Base-by-base conservation (phyloP, 2,888 invertebrate species). In the Germaria angustata region DNA sequence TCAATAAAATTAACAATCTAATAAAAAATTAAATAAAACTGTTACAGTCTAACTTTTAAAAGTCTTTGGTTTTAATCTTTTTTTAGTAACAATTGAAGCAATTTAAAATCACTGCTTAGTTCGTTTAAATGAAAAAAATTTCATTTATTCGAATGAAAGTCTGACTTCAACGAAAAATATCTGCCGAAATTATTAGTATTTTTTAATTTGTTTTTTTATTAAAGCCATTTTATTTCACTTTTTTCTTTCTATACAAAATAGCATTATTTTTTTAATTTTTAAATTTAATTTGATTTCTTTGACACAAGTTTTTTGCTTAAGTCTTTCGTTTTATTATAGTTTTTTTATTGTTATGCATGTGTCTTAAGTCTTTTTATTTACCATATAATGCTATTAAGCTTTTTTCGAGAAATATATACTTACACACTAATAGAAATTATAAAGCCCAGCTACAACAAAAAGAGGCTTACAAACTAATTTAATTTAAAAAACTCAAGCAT, bases 361-460 rank as follows among this genome's bases (percentile, higher is more conserved):
- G 17, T 32, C 71, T 71, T 78, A 72, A 66, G 76, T 76, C 66
- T 76, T 76, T n/a, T n/a, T n/a, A n/a, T n/a, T n/a, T n/a, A n/a
- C n/a, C n/a, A n/a, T n/a, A n/a, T 57, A 86, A 87, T 86, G 89
- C 86, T 81, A 59, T 80, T 85, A 72, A 75, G 59, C 20, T 51
- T 11, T 1, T 22, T 15, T 46, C 66, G 8, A 5, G 5, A n/a
- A n/a, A 11, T 6, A 63, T 55, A 73, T 6, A 34, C 86, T 89
- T 88, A 88, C 28, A 9, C 7, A 57, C 57, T 85, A 87, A 24
- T 24, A 65, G 20, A 84, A 89, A 80, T 63, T 28, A 81, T 53
- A 80, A 78, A 75, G 65, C 69, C 85, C 84, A 87, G 85, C 88
- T 88, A 88, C 88, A 89, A 88, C 80, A 65, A 86, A 86, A 86